Base-by-base conservation (phyloP, 2,113 vertebrate genomes). In the Cranoglanis bouderius region DNA sequence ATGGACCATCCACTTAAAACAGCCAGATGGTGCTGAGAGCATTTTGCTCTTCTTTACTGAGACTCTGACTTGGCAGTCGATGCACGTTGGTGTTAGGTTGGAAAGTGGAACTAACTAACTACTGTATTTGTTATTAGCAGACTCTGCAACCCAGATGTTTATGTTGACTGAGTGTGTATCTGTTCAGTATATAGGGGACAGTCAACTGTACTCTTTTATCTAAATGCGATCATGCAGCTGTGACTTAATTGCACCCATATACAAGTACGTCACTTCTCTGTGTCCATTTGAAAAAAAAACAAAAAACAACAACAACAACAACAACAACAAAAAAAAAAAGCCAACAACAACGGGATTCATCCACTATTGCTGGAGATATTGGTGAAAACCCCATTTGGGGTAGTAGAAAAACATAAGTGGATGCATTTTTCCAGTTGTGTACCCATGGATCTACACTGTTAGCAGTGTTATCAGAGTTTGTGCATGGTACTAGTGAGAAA, bases 21-120 rank as follows among this genome's bases (percentile, higher is more conserved):
- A 84, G 65, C 81, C 87, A 88, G 81, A 77, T 88, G 87, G 65
- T 74, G 51, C n/a, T 32, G 26, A 88, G 87, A 83, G 78, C 65
- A 18, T 82, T 59, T 59, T 35, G 26, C 81, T 61, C 67, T 49
- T 63, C 57, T 75, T 84, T 38, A 65, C 78, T 32, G 87, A 88
- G 32, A 83, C 87, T 21, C 87, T n/a, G 80, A 43, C 84, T 85
- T 85, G 84, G 84, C 63, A 72, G 43, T 70, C 18, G 1, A 40
- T n/a, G 14, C 40, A 63, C 59, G n/a, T 26, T 18, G 59, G 61
- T 46, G 83, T 85, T 61, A 51, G 46, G 35, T 35, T 87, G 40
- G 74, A 78, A 63, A 57, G 16, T 32, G 14, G 26, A 70, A 40
- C 80, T n/a, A 57, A 43, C 85, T 78, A 61, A 63, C 72, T 59